These are phyloP conservation scores for Seira sanloemensis DNA, from an alignment of 2,888 invertebrate genomes.

Conservation along the genomic window DNA sequence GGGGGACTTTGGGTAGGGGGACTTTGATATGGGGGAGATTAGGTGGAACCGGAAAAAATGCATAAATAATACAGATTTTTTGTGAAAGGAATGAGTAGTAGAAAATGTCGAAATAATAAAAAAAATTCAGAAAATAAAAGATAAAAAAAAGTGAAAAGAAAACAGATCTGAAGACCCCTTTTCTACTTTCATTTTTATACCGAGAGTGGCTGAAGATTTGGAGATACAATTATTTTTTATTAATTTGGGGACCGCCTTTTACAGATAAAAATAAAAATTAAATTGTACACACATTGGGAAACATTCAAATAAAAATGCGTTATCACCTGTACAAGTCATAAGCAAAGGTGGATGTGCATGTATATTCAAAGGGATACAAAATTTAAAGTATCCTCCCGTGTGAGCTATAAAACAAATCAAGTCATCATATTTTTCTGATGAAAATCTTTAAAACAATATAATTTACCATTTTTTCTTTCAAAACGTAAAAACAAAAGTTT, in stretches of 20 bases:
- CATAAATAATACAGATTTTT: slow-evolving; percentile 38
- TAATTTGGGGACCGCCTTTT: slow-evolving; percentile 52
- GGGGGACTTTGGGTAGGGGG: neutral
- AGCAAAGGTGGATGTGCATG: too few relatives aligned
- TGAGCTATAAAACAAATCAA: too few relatives aligned
- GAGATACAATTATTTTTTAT: slow-evolving; percentile 29
- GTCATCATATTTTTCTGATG: neutral
- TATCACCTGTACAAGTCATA: too few relatives aligned
- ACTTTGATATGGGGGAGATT: too few relatives aligned
- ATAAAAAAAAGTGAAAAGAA: slow-evolving; percentile 56
- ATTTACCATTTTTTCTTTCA: neutral
- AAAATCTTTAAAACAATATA: neutral
- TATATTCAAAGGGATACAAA: too few relatives aligned
- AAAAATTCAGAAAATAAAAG: neutral
- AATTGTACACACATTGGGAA: slow-evolving; percentile 47
- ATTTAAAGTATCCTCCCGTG: too few relatives aligned
- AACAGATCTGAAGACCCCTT: neutral
- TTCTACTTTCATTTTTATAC: neutral
- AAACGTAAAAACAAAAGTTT: neutral
- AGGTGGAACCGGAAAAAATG: slow-evolving; percentile 53
- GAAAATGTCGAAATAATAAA: slow-evolving; percentile 29
- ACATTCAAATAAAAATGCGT: too few relatives aligned
- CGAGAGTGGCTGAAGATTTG: neutral
- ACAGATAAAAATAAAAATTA: slow-evolving; percentile 61
- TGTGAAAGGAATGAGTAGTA: neutral